phyloP scores from a whole-genome alignment of 2,113 vertebrate genomes.

The Bettongia penicillata region DNA sequence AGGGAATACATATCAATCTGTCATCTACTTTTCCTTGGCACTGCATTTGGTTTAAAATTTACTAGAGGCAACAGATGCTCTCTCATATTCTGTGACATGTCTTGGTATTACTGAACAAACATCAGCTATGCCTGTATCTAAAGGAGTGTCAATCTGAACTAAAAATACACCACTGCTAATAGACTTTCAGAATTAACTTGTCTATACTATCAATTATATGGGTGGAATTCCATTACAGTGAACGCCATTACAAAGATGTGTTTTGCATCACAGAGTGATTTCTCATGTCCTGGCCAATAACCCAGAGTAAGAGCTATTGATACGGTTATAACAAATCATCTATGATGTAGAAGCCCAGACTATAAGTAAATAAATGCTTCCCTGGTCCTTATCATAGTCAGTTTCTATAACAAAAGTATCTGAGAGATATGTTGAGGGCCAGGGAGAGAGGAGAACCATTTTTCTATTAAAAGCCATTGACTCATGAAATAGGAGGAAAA shows the following conservation, averaged over 20 bases:
- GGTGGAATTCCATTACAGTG: background rate
- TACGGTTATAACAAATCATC: background rate
- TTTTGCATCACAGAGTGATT: background rate
- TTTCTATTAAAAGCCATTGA: background rate
- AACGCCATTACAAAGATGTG: background rate
- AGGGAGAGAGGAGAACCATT: background rate
- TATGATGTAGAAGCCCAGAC: background rate
- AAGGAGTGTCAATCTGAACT: background rate
- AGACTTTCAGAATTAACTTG: background rate
- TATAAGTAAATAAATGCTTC: background rate
- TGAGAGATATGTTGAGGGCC: background rate
- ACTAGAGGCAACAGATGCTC: slow-evolving; percentile 48
- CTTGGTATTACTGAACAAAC: background rate
- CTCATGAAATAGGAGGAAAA: background rate
- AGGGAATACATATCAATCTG: slow-evolving; percentile 60
- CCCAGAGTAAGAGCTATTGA: background rate
- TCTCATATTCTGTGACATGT: slow-evolving; percentile 33
- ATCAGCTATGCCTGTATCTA: background rate
- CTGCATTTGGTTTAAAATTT: slow-evolving; percentile 47
- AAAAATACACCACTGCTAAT: fast-evolving
- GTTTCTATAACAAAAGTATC: background rate
- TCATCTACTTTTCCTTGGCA: slow-evolving; percentile 20
- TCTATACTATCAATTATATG: background rate
- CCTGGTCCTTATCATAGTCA: background rate
- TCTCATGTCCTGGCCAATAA: background rate